Evolutionary conservation across 2,888 invertebrate genomes (phyloP).

Genomic region (Tachina lurida): DNA sequence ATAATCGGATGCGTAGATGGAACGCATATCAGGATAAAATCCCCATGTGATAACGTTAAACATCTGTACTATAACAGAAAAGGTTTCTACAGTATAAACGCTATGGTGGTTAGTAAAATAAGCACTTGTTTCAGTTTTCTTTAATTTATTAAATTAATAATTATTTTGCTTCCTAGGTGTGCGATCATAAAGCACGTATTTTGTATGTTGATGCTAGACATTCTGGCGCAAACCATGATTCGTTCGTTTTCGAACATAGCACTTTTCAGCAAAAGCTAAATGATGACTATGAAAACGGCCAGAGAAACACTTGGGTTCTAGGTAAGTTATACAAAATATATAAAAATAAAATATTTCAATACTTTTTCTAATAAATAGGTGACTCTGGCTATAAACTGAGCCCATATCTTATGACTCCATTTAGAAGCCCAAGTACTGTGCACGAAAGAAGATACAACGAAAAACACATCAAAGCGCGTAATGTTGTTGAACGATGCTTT

Average conservation of each 20-base stretch:
- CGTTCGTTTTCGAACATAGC: slow-evolving; percentile 26
- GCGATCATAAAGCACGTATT: slow-evolving; percentile 38
- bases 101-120: neutral
- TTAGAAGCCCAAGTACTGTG: neutral
- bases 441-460: slow-evolving; percentile 8
- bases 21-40: neutral
- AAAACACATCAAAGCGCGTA: neutral
- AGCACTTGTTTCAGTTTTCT: neutral
- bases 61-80: slow-evolving; percentile 9
- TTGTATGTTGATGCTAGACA: too few relatives aligned
- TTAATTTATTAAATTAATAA: neutral
- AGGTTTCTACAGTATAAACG: neutral
- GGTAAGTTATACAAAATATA: neutral
- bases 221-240: neutral
- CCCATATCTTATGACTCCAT: slow-evolving; percentile 23
- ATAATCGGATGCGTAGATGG: slow-evolving; percentile 19
- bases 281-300: neutral
- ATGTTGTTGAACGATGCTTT: too few relatives aligned
- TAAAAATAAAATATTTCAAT: neutral
- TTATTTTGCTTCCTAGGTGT: slow-evolving; percentile 12
- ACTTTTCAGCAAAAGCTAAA: neutral
- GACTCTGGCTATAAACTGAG: slow-evolving; percentile 26
- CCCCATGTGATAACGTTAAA: neutral
- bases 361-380: neutral
- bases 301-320: neutral